Base-by-base conservation (phyloP, 2,888 invertebrate genomes). In the Stenodera caucasica region DNA sequence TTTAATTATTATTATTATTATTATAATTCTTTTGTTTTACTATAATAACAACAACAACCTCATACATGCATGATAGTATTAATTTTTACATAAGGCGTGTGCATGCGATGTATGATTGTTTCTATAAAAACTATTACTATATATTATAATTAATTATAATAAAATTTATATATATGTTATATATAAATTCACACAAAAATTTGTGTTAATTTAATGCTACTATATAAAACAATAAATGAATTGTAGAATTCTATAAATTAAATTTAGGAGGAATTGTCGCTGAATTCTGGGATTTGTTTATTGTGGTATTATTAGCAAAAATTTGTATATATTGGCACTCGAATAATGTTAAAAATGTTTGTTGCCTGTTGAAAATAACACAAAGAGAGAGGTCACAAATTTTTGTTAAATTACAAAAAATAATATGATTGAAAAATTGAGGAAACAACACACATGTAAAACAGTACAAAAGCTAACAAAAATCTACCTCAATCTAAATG, bases 361-460 rank as follows among this genome's bases (percentile, higher is more conserved):
- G 72, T 74, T 74, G 73, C 73, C 72, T 74, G 74, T 75, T 72
- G n/a, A n/a, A n/a, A 70, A 67, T 67, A 70, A 65, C 72, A 67
- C 69, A n/a, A n/a, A 55, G 7, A 9, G 51, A 61, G 57, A 61
- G 58, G 61, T 61, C 61, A 61, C 61, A 61, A 37, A 52, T 60
- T 51, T 15, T 57, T 40, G 51, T 14, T 35, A 49, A 26, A n/a
- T 30, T 32, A 11, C 18, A 15, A 49, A 15, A 55, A 30, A 30
- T 4, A 6, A 30, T 8, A 5, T 9, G 1, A 40, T 18, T 40
- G 9, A 35, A 35, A 35, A 35, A 37, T 37, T 45, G 45, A 18
- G 21, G 12, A 45, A 11, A 45, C 18, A 45, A 45, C 21, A 33
- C 11, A 35, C 14, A 35, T 52, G 52, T 40, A 59, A 60, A 62